These are phyloP conservation scores for Eulemur macaco DNA, from an alignment of 2,113 vertebrate genomes.

Conservation along the genomic window DNA sequence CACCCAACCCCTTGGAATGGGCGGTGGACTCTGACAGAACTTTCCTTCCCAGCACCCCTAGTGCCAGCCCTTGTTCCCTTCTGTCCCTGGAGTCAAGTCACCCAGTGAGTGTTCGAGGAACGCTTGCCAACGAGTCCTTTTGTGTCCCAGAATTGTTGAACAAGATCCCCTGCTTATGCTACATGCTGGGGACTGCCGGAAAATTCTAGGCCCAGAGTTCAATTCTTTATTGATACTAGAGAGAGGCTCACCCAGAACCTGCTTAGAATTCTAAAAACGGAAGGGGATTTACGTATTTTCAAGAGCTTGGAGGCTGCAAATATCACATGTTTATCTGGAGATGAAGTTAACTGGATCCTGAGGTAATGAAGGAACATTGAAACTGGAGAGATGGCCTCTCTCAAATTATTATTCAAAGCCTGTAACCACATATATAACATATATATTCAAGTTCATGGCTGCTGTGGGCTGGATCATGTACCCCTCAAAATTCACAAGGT, in stretches of 20 bases:
- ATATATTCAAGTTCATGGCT: background rate
- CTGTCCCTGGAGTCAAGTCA: no score
- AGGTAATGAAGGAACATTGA: background rate
- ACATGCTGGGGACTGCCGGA: background rate
- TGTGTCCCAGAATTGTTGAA: background rate
- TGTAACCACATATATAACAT: fast-evolving
- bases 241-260: background rate
- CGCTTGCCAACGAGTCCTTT: background rate
- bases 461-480: background rate
- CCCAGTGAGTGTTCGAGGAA: fast-evolving
- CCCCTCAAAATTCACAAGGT: fast-evolving
- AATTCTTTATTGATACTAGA: background rate
- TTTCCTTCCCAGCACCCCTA: no score
- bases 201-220: background rate
- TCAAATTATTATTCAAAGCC: background rate
- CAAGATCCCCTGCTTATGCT: background rate
- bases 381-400: background rate
- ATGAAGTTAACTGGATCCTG: background rate
- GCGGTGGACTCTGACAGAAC: fast-evolving
- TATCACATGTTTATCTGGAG: background rate
- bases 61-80: background rate
- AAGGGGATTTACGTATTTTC: background rate
- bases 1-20: fast-evolving
- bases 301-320: background rate
- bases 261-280: background rate